Conservation (phyloP, 2,797 vertebrate genomes). For the Spea hammondii region DNA sequence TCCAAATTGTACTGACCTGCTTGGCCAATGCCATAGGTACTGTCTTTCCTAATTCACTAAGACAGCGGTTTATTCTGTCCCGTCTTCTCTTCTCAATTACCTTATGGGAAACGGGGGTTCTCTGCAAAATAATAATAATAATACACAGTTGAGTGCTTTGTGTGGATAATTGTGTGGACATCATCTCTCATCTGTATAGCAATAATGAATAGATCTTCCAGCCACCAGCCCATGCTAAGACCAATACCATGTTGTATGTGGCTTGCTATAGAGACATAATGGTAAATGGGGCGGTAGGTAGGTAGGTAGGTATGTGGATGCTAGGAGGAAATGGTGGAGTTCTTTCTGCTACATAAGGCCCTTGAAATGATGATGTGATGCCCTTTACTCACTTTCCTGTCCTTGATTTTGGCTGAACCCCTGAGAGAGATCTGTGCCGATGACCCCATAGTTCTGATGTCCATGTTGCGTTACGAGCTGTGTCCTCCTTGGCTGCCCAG, state of each 20-base stretch:
- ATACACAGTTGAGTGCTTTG: neutral
- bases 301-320: too few species aligned
- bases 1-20: slow-evolving; percentile 73
- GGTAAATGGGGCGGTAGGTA: too few species aligned
- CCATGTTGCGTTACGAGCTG: slow-evolving; percentile 50
- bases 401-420: slow-evolving; percentile 75
- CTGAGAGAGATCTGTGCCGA: slow-evolving; percentile 23
- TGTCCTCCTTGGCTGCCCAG: slow-evolving; percentile 61
- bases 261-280: too few species aligned
- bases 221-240: too few species aligned
- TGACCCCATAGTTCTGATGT: slow-evolving; percentile 39
- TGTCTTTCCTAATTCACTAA: slow-evolving; percentile 88
- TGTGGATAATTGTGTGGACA: neutral
- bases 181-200: neutral
- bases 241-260: too few species aligned
- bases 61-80: slow-evolving; percentile 90
- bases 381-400: slow-evolving; percentile 85
- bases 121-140: slow-evolving; percentile 69
- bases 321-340: too few species aligned
- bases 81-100: slow-evolving; percentile 92
- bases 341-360: too few species aligned
- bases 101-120: slow-evolving; percentile 91
- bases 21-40: slow-evolving; percentile 94
- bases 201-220: too few species aligned
- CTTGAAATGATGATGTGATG: neutral